phyloP scores from a whole-genome alignment of 2,797 vertebrate species.

The Micromesistius poutassou region DNA sequence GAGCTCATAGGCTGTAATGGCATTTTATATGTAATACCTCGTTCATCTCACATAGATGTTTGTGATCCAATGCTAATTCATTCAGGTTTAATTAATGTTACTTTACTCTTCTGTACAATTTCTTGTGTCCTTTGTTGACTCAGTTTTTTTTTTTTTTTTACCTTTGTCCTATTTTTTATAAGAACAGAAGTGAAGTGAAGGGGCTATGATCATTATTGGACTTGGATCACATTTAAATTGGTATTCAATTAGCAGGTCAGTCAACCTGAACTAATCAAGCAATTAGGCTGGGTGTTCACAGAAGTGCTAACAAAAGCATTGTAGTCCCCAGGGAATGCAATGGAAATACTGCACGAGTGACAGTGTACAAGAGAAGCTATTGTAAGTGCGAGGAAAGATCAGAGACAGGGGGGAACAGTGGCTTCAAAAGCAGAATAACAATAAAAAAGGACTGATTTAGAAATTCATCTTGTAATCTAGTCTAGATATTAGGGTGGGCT shows the following conservation, averaged over 20 bases:
- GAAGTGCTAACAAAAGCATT: slow-evolving; percentile 73
- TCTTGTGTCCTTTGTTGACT: neutral
- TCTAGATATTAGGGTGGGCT: neutral
- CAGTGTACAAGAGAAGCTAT: slow-evolving; percentile 57
- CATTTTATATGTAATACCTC: neutral
- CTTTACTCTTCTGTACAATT: neutral
- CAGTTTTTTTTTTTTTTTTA: slow-evolving; percentile 36
- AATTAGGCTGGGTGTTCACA: slow-evolving; percentile 76
- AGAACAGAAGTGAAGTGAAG: slow-evolving; percentile 55
- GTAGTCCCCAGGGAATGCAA: slow-evolving; percentile 67
- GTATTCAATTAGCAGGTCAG: slow-evolving; percentile 76
- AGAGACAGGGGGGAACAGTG: slow-evolving; percentile 26
- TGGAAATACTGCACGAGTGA: slow-evolving; percentile 61
- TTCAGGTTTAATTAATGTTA: slow-evolving; percentile 41
- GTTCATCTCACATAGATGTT: neutral
- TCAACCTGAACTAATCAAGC: slow-evolving; percentile 77
- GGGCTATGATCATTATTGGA: slow-evolving; percentile 72
- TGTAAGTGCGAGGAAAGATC: slow-evolving; percentile 23
- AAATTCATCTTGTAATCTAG: neutral
- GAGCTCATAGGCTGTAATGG: neutral
- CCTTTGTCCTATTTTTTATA: slow-evolving; percentile 35
- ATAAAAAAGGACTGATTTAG: neutral
- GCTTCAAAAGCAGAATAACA: slow-evolving; percentile 16
- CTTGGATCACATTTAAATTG: slow-evolving; percentile 73
- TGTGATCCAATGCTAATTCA: slow-evolving; percentile 13